A percentile compares a stretch with the other conserved stretches of the same genome.
phyloP scores from a whole-genome alignment of 2,888 invertebrate species.

The Lasioglossum lativentre region DNA sequence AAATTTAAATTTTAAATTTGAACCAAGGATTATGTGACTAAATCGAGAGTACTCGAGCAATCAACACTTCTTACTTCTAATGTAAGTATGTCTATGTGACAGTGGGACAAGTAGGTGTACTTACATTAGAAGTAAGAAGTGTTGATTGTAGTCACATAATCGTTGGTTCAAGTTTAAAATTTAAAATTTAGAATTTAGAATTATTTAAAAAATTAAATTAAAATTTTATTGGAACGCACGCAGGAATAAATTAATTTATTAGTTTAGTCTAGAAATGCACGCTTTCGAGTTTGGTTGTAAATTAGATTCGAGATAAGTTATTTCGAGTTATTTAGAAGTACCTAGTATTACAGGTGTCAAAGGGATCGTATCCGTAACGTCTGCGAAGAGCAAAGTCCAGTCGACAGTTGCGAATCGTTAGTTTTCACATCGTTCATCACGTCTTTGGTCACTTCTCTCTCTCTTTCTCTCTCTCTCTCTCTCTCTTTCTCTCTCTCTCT shows the following conservation, averaged over 20 bases:
- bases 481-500: neutral
- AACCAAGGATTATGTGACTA: no score
- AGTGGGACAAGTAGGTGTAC: no score
- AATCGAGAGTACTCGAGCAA: no score
- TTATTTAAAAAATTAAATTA: no score
- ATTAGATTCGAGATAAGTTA: neutral
- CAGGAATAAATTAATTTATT: neutral
- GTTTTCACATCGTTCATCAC: conserved; percentile 26
- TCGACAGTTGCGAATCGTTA: conserved; percentile 30
- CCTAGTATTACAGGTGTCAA: neutral
- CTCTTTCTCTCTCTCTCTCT: neutral
- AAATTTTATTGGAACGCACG: neutral
- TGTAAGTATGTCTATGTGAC: no score
- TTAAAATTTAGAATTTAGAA: no score
- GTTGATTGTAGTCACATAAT: no score
- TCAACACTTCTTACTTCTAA: no score
- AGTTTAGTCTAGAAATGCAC: neutral
- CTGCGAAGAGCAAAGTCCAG: conserved; percentile 19
- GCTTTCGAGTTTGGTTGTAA: neutral
- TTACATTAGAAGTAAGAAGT: no score
- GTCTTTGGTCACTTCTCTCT: conserved; percentile 7
- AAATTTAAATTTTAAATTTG: no score
- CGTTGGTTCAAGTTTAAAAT: no score
- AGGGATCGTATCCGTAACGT: conserved; percentile 32
- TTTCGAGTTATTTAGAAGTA: neutral